These are phyloP conservation scores for Lophotis ruficrista DNA, from an alignment of 2,113 vertebrate genomes.

Conservation along the genomic window DNA sequence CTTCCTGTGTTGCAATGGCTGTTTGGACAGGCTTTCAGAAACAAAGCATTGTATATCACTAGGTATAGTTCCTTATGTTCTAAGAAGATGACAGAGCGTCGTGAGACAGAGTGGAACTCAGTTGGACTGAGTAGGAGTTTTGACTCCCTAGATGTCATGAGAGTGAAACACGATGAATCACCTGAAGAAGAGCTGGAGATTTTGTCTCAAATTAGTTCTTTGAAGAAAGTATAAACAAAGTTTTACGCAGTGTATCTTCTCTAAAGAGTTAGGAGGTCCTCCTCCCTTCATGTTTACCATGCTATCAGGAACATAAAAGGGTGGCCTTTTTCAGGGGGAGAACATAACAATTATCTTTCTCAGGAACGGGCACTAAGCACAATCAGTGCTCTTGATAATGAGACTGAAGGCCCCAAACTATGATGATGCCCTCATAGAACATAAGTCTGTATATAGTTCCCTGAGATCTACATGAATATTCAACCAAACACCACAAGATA, in stretches of 20 bases:
- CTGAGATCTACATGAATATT: not conserved
- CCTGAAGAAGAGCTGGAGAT: not conserved
- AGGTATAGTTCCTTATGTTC: not conserved
- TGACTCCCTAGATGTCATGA: not conserved
- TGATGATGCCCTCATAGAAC: not conserved
- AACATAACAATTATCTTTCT: not conserved
- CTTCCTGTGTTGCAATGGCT: not conserved
- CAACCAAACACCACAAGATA: not conserved
- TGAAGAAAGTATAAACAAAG: not conserved
- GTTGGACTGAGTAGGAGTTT: not conserved
- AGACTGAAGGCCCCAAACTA: not conserved
- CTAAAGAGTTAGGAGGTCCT: not conserved
- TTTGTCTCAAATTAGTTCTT: not conserved
- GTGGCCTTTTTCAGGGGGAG: not conserved
- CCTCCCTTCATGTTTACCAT: not conserved
- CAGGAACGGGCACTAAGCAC: not conserved
- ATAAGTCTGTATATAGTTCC: not conserved
- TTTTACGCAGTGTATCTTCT: not conserved
- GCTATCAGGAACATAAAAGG: not conserved
- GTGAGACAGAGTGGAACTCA: not conserved
- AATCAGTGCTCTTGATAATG: not conserved
- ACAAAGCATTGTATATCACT: not conserved
- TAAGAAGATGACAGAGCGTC: not conserved
- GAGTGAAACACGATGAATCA: not conserved
- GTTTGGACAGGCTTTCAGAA: not conserved